phyloP scores from a whole-genome alignment of 2,888 invertebrate genomes.

The Dioctria linearis region DNA sequence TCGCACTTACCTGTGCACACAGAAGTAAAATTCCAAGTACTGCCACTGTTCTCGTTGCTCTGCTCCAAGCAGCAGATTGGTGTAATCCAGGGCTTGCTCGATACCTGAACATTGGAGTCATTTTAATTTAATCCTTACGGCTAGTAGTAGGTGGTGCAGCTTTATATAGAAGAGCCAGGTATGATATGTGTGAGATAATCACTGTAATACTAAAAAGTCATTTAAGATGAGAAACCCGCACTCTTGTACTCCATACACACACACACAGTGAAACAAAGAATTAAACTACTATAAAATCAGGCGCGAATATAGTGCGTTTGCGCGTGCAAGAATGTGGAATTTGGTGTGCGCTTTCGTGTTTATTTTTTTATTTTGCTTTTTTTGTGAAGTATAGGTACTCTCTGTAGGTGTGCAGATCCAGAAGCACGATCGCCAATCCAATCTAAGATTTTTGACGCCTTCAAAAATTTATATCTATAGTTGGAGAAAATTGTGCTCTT shows the following conservation, averaged over 20 bases:
- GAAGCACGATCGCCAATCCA: not conserved
- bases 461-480: not conserved
- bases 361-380: not conserved
- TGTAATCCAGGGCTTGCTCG: slow-evolving; percentile 15
- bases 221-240: not conserved
- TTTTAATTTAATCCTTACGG: not conserved
- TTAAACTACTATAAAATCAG: too few relatives aligned
- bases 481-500: not conserved
- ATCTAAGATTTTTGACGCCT: not conserved
- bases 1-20: slow-evolving; percentile 31
- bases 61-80: not conserved
- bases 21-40: slow-evolving; percentile 10
- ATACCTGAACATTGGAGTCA: slow-evolving; percentile 3
- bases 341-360: not conserved
- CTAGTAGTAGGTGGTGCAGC: not conserved
- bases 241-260: too few relatives aligned
- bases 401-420: not conserved
- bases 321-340: not conserved
- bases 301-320: not conserved
- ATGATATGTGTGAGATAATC: not conserved
- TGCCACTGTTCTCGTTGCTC: slow-evolving; percentile 2
- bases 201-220: not conserved
- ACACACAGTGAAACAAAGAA: too few relatives aligned
- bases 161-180: not conserved
- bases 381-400: too few relatives aligned